A percentile compares a stretch with the other conserved stretches of the same genome.
phyloP scores from a whole-genome alignment of 2,113 vertebrate genomes.

The Morone saxatilis region DNA sequence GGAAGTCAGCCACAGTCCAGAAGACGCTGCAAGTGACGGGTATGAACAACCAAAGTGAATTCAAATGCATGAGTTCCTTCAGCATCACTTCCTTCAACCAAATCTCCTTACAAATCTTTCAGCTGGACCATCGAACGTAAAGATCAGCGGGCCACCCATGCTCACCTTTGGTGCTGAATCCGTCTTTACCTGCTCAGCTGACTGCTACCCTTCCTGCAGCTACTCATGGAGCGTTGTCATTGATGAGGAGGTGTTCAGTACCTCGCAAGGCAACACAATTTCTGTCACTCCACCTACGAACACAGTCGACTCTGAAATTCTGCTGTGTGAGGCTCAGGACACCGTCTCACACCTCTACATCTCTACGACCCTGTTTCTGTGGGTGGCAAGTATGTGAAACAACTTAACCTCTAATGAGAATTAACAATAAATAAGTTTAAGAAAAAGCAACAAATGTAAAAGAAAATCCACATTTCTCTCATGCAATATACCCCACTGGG shows the following conservation, averaged over 20 bases:
- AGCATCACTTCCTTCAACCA: not conserved
- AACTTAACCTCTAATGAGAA: not conserved
- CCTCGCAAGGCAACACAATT: not conserved
- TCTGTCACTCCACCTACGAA: not conserved
- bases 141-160: constrained; percentile 37
- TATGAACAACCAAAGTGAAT: not conserved
- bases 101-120: constrained; percentile 17
- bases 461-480: too few relatives aligned
- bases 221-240: constrained; percentile 23
- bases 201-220: constrained; percentile 54
- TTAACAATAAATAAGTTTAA: not conserved
- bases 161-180: not conserved
- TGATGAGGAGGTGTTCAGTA: accelerated
- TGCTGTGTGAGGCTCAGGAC: constrained; percentile 31
- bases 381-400: constrained; percentile 48
- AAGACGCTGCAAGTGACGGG: constrained; percentile 45
- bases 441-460: not conserved
- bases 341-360: constrained; percentile 41
- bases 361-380: not conserved
- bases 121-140: constrained; percentile 53
- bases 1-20: not conserved
- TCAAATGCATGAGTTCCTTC: not conserved
- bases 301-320: not conserved
- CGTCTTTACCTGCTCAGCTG: constrained; percentile 33
- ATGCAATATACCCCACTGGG: too few relatives aligned